Conservation (phyloP, 2,113 vertebrate genomes). For the Tonatia bakeri region DNA sequence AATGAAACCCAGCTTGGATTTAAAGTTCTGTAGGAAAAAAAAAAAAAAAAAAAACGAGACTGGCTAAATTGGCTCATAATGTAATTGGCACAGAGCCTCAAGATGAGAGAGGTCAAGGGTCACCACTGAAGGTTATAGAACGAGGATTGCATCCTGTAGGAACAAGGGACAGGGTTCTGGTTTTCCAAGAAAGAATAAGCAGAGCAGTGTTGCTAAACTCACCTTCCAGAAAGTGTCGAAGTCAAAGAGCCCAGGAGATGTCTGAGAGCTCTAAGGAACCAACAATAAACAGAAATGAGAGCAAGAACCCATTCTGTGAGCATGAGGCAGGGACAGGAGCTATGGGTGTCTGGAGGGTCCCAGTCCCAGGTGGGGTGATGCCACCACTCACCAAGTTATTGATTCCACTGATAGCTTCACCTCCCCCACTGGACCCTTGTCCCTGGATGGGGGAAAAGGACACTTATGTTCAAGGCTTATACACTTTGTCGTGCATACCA, state of each 20-base stretch:
- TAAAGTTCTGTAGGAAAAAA: slow-evolving; percentile 52
- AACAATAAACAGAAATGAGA: neutral
- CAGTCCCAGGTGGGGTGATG: neutral
- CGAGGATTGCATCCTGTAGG: neutral
- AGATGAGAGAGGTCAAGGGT: neutral
- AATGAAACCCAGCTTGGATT: slow-evolving; percentile 62
- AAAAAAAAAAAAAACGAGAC: neutral
- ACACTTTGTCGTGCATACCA: too few relatives aligned
- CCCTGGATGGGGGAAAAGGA: neutral
- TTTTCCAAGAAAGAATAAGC: neutral
- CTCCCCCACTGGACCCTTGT: neutral
- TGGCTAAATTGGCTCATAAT: neutral
- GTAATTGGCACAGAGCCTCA: neutral
- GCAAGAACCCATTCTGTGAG: neutral
- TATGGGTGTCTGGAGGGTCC: rapidly evolving
- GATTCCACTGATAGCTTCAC: neutral
- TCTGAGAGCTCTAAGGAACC: slow-evolving; percentile 30
- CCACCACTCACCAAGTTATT: slow-evolving; percentile 38
- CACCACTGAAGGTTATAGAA: neutral
- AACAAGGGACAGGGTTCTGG: neutral
- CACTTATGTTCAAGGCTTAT: neutral
- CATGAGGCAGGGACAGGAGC: neutral
- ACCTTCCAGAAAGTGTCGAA: slow-evolving; percentile 70
- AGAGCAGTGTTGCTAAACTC: neutral
- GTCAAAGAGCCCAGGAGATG: slow-evolving; percentile 15